Conservation (phyloP, 2,888 invertebrate genomes). For the Spatulosminthurus flaviceps region DNA sequence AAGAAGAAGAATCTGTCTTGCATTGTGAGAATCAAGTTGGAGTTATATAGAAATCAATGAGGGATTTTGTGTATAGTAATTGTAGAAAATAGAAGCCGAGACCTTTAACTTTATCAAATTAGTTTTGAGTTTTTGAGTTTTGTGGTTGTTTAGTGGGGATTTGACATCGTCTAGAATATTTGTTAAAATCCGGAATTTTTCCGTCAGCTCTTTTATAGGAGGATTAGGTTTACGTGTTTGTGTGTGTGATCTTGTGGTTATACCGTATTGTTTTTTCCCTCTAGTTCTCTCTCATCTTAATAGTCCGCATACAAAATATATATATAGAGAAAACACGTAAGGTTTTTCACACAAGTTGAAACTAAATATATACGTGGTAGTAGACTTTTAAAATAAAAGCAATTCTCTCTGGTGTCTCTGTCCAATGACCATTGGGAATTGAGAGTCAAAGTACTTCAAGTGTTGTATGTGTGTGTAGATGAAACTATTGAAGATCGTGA, state of each 20-base stretch:
- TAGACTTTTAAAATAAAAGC: not conserved
- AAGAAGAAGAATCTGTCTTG: too few species aligned
- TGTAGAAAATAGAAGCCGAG: too few species aligned
- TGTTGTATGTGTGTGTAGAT: not conserved
- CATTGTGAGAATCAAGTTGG: too few species aligned
- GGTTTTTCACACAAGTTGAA: not conserved
- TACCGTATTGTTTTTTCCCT: conserved; percentile 3
- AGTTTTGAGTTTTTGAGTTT: too few species aligned
- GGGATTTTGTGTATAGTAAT: too few species aligned
- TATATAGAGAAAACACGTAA: not conserved
- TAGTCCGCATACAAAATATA: not conserved
- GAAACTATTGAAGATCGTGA: not conserved
- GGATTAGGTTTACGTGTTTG: not conserved
- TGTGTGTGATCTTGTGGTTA: not conserved
- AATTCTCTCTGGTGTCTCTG: not conserved
- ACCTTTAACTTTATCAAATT: too few species aligned
- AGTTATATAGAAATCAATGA: too few species aligned
- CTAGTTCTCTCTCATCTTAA: not conserved
- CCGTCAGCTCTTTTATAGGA: not conserved
- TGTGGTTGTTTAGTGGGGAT: too few species aligned
- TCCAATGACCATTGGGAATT: not conserved
- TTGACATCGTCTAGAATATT: too few species aligned
- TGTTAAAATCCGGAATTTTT: too few species aligned
- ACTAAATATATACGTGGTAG: not conserved
- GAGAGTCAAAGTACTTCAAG: conserved; percentile 1